These are phyloP conservation scores for Nothocercus nigrocapillus DNA, from an alignment of 2,113 vertebrate species.

Conservation along the genomic window DNA sequence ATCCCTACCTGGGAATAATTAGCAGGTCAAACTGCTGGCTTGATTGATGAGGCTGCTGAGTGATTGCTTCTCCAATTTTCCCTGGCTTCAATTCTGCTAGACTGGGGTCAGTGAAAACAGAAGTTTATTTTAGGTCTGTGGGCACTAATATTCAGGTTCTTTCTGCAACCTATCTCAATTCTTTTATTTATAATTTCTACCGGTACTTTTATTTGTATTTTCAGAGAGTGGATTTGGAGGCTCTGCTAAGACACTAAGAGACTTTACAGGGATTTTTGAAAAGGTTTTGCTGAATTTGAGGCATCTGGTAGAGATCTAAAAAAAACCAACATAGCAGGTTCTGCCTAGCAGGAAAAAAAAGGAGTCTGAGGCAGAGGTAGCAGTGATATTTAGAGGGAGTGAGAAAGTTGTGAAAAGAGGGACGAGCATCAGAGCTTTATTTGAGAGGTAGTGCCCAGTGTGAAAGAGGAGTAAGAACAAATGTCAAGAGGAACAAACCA, in stretches of 20 bases:
- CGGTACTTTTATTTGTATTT: neutral
- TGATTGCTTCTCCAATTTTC: constrained; percentile 56
- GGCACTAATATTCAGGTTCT: neutral
- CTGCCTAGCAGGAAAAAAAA: neutral
- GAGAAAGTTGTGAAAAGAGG: neutral
- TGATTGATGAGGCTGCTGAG: constrained; percentile 63
- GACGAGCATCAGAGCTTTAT: constrained; percentile 3
- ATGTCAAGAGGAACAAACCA: constrained; percentile 64
- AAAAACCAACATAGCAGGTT: neutral
- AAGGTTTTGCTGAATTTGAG: constrained; percentile 23
- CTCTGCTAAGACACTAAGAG: neutral
- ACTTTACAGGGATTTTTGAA: neutral
- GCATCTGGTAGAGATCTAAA: constrained; percentile 29
- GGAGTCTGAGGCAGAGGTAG: neutral
- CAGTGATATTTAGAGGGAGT: constrained; percentile 3
- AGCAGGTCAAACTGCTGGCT: constrained; percentile 35
- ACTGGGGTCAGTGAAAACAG: constrained; percentile 6
- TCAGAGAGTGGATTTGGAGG: neutral
- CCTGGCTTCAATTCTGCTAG: neutral
- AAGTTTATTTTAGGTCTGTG: constrained; percentile 5
- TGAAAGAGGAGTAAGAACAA: constrained; percentile 39
- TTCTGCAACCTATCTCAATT: neutral
- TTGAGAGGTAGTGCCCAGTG: neutral
- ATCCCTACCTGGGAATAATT: constrained; percentile 54
- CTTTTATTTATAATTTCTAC: neutral